Evolutionary conservation across 2,797 vertebrate species (phyloP).

Genomic region (Lerista edwardsae): DNA sequence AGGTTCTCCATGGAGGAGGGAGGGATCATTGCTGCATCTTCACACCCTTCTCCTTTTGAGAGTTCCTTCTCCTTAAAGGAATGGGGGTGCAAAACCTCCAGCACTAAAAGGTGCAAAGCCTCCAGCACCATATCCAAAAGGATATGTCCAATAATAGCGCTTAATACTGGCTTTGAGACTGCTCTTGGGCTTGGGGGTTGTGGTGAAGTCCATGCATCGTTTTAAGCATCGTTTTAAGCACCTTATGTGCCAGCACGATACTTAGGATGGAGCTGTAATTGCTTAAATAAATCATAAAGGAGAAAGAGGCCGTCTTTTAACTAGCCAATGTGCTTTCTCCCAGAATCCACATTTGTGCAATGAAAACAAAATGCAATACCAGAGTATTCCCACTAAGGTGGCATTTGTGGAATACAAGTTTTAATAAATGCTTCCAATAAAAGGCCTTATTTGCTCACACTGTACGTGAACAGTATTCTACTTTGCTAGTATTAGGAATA

Average conservation of each 20-base stretch:
- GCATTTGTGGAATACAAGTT: constrained; percentile 14
- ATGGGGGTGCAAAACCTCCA: too few relatives aligned
- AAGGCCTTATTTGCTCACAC: constrained; percentile 43
- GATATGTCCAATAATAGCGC: neutral
- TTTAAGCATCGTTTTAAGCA: constrained; percentile 2
- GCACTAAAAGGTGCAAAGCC: too few relatives aligned
- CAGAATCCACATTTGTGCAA: constrained; percentile 4
- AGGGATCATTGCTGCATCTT: too few relatives aligned
- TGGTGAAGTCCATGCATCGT: neutral
- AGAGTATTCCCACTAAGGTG: constrained; percentile 36
- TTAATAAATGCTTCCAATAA: constrained; percentile 30
- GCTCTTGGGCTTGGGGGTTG: neutral
- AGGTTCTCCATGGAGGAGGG: too few relatives aligned
- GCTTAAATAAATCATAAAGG: constrained; percentile 20
- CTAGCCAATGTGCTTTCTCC: constrained; percentile 12
- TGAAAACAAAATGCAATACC: constrained; percentile 39
- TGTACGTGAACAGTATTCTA: constrained; percentile 16
- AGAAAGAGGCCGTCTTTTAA: constrained; percentile 2
- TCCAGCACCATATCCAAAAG: too few relatives aligned
- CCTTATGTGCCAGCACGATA: constrained; percentile 10
- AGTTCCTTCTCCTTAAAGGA: too few relatives aligned
- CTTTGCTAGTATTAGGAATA: constrained; percentile 52
- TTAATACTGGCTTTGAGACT: neutral
- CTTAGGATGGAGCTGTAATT: constrained; percentile 23
- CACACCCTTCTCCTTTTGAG: too few relatives aligned